Percentiles rank a stretch among this genome's conserved stretches.
phyloP scores from a whole-genome alignment of 2,113 vertebrate species.

The Podocnemis expansa region DNA sequence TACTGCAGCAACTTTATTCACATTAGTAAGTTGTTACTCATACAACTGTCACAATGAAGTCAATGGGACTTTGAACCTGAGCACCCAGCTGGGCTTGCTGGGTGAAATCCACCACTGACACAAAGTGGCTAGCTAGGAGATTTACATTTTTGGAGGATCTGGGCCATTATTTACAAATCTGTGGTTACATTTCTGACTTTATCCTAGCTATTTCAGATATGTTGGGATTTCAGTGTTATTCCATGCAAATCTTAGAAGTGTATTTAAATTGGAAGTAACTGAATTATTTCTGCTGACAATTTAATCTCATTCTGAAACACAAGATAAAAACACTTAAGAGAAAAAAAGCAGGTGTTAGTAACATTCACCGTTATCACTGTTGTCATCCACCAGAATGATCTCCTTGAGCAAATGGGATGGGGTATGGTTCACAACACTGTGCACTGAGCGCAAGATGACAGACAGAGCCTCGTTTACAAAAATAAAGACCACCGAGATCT shows the following conservation, averaged over 20 bases:
- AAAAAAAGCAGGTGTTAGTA: accelerated
- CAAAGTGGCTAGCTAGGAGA: accelerated
- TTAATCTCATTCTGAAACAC: neutral
- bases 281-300: neutral
- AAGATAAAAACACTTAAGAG: accelerated
- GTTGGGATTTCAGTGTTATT: neutral
- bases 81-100: neutral
- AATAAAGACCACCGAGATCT: constrained; percentile 97
- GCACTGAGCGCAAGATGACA: constrained; percentile 95
- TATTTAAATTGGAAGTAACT: neutral
- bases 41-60: neutral
- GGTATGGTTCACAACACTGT: constrained; percentile 97
- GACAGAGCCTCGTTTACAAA: constrained; percentile 97
- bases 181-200: neutral
- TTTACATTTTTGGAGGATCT: neutral
- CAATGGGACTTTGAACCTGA: neutral
- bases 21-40: neutral
- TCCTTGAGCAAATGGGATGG: constrained; percentile 95
- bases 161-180: neutral
- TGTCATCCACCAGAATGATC: constrained; percentile 97
- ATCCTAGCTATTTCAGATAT: neutral
- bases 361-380: constrained; percentile 92
- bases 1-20: neutral
- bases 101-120: neutral
- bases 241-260: neutral